Evolutionary conservation across 2,113 vertebrate species (phyloP).

Genomic region (Hydrolagus affinis): DNA sequence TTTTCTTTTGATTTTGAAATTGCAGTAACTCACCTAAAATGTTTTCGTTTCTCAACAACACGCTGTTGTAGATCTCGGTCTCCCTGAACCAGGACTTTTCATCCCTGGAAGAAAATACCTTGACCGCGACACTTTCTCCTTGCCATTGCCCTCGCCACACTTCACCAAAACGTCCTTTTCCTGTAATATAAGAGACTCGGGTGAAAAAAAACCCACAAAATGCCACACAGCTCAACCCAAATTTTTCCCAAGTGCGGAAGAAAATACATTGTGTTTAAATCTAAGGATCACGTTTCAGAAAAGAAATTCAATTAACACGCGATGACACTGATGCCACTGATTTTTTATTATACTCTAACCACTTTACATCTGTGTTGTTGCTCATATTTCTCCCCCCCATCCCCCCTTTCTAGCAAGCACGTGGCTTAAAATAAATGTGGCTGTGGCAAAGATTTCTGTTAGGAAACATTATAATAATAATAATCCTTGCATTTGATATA

Average conservation of each 20-base stretch:
- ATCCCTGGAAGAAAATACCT: constrained; percentile 95
- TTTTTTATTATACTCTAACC: too few species aligned
- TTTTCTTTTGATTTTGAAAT: neutral
- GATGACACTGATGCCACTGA: too few species aligned
- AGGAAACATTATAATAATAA: too few species aligned
- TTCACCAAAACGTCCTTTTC: constrained; percentile 91
- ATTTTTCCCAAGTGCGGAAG: neutral
- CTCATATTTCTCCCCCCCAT: too few species aligned
- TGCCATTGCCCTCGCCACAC: constrained; percentile 97
- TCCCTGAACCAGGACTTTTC: constrained; percentile 99
- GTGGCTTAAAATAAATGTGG: too few species aligned
- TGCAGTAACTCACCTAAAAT: constrained; percentile 71
- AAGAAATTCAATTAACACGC: too few species aligned
- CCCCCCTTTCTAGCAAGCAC: too few species aligned
- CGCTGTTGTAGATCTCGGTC: constrained; percentile 96
- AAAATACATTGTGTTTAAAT: too few species aligned
- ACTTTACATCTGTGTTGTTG: too few species aligned
- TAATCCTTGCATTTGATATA: too few species aligned
- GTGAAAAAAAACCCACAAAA: neutral
- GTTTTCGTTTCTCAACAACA: constrained; percentile 89
- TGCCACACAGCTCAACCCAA: neutral
- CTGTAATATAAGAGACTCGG: constrained; percentile 48
- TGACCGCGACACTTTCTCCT: constrained; percentile 91
- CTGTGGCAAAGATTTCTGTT: too few species aligned
- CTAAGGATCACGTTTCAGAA: too few species aligned